Evolutionary conservation across 2,797 vertebrate species (phyloP), one percentile per base, ranked within the genome.

Genomic region (Propithecus deckenii): DNA sequence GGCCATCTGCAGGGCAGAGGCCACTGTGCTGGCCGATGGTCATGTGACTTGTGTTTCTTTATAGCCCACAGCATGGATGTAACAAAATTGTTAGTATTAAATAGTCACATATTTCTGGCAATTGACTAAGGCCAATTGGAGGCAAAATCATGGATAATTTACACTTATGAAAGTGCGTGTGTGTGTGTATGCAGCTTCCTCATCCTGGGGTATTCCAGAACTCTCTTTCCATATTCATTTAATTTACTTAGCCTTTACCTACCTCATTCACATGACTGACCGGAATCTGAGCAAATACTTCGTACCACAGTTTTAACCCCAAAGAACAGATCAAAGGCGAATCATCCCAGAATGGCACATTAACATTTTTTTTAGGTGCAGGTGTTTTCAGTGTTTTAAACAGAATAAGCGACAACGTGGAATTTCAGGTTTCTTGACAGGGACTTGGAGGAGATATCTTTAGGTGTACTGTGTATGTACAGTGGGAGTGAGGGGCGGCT

Each of bases 311-410:
- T 23, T 59, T 93, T 35, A 80, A 93, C 69, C 91, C 32, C 38
- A 20, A 28, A 75, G 59, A 67, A 41, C 25, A 20, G 59, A 89
- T 57, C 52, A 65, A 75, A 93, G 55, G 2, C 13, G 71, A 81
- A 43, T 80, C 28, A 48, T 65, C 91, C 55, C 38, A 63, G 48
- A 75, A 78, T 6, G 35, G 80, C 7, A 14, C 22, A 15, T 7
- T 55, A 23, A 17, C 23, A 7, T 80, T 41, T 67, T 71, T 86
- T 74, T 57, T 55, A 72, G 57, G 50, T 69, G n/a, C 2, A 10
- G 83, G 38, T 69, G n/a, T 76, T 89, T 71, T 92, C 15, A 43
- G 38, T 43, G 43, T 15, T 93, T 96, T 43, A 52, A 55, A 63
- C 38, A 91, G 84, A 88, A 18, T n/a, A 48, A 76, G 35, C 12